phyloP scores from a whole-genome alignment of 1,140 invertebrate genomes.

The Trypoxylus dichotomus region DNA sequence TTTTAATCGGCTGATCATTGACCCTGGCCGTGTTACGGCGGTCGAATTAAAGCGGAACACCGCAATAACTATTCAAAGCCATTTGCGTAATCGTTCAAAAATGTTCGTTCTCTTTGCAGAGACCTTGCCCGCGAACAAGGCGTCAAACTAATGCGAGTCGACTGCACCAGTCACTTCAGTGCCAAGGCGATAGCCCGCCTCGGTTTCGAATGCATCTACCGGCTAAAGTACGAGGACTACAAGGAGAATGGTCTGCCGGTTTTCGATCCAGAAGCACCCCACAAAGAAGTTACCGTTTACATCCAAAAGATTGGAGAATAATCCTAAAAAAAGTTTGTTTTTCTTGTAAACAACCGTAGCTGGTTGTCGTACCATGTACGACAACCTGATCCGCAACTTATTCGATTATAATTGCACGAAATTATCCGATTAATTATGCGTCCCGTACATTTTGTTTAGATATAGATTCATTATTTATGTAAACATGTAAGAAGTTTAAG shows the following conservation, averaged over 20 bases:
- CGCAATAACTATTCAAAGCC: neutral
- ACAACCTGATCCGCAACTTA: neutral
- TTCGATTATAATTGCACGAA: neutral
- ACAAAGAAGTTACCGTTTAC: constrained; percentile 58
- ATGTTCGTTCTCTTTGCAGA: constrained; percentile 54
- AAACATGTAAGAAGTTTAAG: no score
- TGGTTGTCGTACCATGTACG: neutral
- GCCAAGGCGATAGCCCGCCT: constrained; percentile 67
- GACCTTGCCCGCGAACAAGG: constrained; percentile 58
- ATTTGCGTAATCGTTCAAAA: neutral
- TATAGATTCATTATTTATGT: neutral
- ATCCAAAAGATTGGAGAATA: constrained; percentile 50
- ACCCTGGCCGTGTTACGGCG: neutral
- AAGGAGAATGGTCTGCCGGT: constrained; percentile 60
- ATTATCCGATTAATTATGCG: neutral
- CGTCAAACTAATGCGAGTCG: constrained; percentile 58
- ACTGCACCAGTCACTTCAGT: constrained; percentile 72
- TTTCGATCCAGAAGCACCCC: constrained; percentile 62
- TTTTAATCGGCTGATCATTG: neutral
- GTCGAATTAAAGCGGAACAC: neutral
- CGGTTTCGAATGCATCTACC: constrained; percentile 67
- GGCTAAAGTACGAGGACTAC: constrained; percentile 65
- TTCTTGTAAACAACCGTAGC: neutral
- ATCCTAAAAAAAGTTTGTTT: neutral
- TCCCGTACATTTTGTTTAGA: neutral